phyloP scores from a whole-genome alignment of 2,797 vertebrate genomes.

The Sebastolobus altivelis region DNA sequence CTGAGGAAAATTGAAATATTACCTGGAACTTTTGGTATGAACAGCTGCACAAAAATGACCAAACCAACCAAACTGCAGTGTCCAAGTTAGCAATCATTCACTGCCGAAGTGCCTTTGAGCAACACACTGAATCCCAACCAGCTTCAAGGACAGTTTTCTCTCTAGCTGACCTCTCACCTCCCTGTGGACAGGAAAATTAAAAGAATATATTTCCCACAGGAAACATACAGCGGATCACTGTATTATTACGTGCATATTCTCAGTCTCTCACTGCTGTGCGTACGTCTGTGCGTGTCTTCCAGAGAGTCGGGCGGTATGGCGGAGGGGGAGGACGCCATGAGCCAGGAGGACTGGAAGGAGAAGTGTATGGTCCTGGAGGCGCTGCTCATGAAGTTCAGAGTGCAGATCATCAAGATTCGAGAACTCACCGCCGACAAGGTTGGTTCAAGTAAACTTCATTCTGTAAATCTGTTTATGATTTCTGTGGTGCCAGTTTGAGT shows the following conservation, averaged over 20 bases:
- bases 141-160: neutral
- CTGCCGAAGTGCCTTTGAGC: neutral
- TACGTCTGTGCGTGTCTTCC: constrained; percentile 34
- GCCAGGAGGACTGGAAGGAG: constrained; percentile 93
- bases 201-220: constrained; percentile 12
- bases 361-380: constrained; percentile 93
- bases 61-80: too few relatives aligned
- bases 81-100: neutral
- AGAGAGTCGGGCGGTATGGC: constrained; percentile 84
- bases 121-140: neutral
- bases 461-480: neutral
- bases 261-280: constrained; percentile 14
- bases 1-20: neutral
- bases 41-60: neutral
- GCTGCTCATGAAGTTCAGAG: constrained; percentile 95
- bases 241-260: neutral
- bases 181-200: constrained; percentile 1
- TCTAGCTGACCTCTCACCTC: neutral
- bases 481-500: neutral
- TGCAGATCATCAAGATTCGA: constrained; percentile 96
- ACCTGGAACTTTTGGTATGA: neutral
- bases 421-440: constrained; percentile 97
- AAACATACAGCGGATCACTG: neutral
- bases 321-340: constrained; percentile 88
- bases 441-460: constrained; percentile 20